phyloP scores from a whole-genome alignment of 2,888 invertebrate species.

The Schizaphis graminum region DNA sequence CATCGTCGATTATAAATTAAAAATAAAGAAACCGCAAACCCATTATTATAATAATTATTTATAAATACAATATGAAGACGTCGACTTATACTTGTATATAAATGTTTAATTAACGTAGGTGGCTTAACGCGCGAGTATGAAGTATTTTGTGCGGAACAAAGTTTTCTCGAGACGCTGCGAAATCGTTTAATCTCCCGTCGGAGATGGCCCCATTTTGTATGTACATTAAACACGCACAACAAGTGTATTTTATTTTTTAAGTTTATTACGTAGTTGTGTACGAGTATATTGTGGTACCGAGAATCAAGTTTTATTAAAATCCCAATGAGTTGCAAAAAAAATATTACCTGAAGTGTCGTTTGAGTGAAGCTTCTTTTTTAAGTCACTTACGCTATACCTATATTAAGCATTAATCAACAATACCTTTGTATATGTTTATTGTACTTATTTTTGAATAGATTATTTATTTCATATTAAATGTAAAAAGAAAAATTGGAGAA shows the following conservation, averaged over 20 bases:
- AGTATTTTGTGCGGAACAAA: not conserved
- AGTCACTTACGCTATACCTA: not conserved
- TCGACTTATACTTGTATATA: not conserved
- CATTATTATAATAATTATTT: not conserved
- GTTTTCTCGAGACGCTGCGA: not conserved
- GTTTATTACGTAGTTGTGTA: not conserved
- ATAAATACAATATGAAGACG: not conserved
- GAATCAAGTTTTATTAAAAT: not conserved
- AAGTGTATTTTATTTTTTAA: not conserved
- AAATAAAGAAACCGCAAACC: not conserved
- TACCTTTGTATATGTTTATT: not conserved
- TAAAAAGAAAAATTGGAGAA: not conserved
- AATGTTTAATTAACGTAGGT: not conserved
- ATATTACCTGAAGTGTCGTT: not conserved
- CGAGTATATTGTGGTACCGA: not conserved
- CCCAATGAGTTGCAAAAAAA: not conserved
- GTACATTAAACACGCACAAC: not conserved
- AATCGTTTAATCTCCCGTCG: slow-evolving; percentile 7
- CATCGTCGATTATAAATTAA: not conserved
- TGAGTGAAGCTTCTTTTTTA: not conserved
- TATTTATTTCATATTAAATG: not conserved
- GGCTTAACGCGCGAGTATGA: not conserved
- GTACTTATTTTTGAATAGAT: not conserved
- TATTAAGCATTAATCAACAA: not conserved
- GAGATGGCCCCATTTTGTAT: not conserved